Evolutionary conservation across 2,797 vertebrate species (phyloP).

Genomic region (Sphenopsis melanotis): DNA sequence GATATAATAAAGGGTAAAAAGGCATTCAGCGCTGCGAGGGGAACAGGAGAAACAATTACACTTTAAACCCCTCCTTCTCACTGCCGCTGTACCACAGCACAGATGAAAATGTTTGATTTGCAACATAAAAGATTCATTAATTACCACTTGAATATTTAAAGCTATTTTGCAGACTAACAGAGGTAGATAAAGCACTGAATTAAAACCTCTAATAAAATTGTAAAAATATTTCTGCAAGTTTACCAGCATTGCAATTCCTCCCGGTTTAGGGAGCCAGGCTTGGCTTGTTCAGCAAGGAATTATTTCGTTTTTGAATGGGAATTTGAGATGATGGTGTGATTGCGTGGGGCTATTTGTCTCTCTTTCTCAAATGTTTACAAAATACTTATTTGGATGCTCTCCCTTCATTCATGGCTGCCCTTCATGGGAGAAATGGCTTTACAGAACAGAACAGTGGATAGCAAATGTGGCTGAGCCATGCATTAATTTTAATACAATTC

Average conservation of each 20-base stretch:
- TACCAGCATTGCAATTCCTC: slow-evolving; percentile 58
- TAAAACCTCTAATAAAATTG: slow-evolving; percentile 81
- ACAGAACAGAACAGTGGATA: not conserved
- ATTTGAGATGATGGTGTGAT: slow-evolving; percentile 12
- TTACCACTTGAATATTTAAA: slow-evolving; percentile 84
- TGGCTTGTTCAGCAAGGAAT: slow-evolving; percentile 23
- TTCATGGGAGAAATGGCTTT: not conserved
- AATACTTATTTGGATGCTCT: slow-evolving; percentile 43
- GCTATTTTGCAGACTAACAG: slow-evolving; percentile 79
- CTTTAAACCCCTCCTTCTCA: slow-evolving; percentile 63
- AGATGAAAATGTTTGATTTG: slow-evolving; percentile 81
- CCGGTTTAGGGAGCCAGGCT: slow-evolving; percentile 53
- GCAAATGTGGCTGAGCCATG: not conserved
- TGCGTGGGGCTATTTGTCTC: slow-evolving; percentile 19
- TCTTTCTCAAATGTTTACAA: slow-evolving; percentile 56
- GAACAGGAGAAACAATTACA: slow-evolving; percentile 64
- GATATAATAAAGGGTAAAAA: slow-evolving; percentile 48
- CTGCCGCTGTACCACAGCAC: slow-evolving; percentile 50
- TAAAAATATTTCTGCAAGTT: slow-evolving; percentile 77
- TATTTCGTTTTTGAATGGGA: not conserved
- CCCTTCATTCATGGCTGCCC: not conserved
- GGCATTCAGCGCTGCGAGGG: slow-evolving; percentile 37
- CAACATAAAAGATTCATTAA: slow-evolving; percentile 82
- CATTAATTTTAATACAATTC: not conserved
- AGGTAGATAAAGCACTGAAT: slow-evolving; percentile 77